Evolutionary conservation across 2,797 vertebrate species (phyloP), one percentile per base, ranked within the genome.

Genomic region (Chiroxiphia lanceolata): DNA sequence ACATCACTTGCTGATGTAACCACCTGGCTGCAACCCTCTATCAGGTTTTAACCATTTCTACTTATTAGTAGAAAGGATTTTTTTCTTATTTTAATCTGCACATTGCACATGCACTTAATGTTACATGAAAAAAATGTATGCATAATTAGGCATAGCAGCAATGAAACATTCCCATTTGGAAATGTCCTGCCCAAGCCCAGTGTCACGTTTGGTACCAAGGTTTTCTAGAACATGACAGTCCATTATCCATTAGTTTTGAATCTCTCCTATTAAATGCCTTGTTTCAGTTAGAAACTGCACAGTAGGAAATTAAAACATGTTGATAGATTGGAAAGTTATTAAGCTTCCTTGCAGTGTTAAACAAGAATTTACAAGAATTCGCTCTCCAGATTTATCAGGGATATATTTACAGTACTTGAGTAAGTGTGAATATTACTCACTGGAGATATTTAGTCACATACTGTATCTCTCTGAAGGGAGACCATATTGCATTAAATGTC

Each of bases 341-440:
- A 96, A 95, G 91, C 93, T 96, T 93, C 87, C 89, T 97, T 93
- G 80, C 89, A 95, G 91, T 90, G 92, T 95, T 95, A 97, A 97
- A 95, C 96, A 96, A 96, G 96, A 96, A 95, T 96, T 97, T 96
- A 94, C 89, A 93, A 96, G 94, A 97, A 97, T 91, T 95, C 34
- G 1, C 93, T 94, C 95, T 96, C 95, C 94, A 96, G 93, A 95
- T 96, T 95, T 96, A 96, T 97, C 95, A 91, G 57, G 90, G 94
- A 96, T 96, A 95, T 95, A 95, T 96, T 96, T 96, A 96, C 95
- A 95, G 93, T 95, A 93, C 93, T 96, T 97, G 96, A 95, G 94
- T 95, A 97, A 97, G 94, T 96, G 96, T 95, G 95, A 96, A 95
- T 97, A 95, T 97, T 96, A 95, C 95, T 96, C 96, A 97, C 75